phyloP scores from a whole-genome alignment of 2,113 vertebrate genomes.

The Oncorhynchus masou region DNA sequence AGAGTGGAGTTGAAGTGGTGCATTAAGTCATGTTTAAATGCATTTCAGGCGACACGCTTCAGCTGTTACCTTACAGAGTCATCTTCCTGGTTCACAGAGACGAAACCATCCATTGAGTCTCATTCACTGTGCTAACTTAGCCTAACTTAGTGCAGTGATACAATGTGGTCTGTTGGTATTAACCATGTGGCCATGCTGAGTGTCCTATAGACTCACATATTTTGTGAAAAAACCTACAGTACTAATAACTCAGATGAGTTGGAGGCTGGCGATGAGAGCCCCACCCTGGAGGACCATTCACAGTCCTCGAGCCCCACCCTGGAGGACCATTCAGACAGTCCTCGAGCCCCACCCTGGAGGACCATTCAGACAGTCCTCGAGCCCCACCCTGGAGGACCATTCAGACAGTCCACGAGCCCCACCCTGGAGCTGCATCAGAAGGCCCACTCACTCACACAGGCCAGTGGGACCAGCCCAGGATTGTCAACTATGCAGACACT shows the following conservation, averaged over 20 bases:
- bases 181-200: too few species aligned
- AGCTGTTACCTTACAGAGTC: not conserved
- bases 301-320: slow-evolving; percentile 27
- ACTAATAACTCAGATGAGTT: not conserved
- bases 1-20: not conserved
- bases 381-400: too few species aligned
- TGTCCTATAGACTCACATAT: too few species aligned
- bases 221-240: too few species aligned
- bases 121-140: too few species aligned
- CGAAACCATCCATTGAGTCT: too few species aligned
- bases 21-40: not conserved
- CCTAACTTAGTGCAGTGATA: too few species aligned
- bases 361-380: too few species aligned
- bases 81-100: too few species aligned
- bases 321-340: slow-evolving; percentile 21
- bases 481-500: slow-evolving; percentile 58
- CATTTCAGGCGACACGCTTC: not conserved
- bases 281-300: slow-evolving; percentile 37
- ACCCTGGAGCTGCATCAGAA: slow-evolving; percentile 40
- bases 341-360: slow-evolving; percentile 31
- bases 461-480: slow-evolving; percentile 45
- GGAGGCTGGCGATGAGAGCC: slow-evolving; percentile 17
- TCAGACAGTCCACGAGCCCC: slow-evolving; percentile 9
- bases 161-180: too few species aligned
- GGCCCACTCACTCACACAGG: slow-evolving; percentile 40